A percentile compares a stretch with the other conserved stretches of the same genome.
These are phyloP conservation scores for Aepyceros melampus DNA, from an alignment of 2,113 vertebrate genomes.

Conservation along the genomic window DNA sequence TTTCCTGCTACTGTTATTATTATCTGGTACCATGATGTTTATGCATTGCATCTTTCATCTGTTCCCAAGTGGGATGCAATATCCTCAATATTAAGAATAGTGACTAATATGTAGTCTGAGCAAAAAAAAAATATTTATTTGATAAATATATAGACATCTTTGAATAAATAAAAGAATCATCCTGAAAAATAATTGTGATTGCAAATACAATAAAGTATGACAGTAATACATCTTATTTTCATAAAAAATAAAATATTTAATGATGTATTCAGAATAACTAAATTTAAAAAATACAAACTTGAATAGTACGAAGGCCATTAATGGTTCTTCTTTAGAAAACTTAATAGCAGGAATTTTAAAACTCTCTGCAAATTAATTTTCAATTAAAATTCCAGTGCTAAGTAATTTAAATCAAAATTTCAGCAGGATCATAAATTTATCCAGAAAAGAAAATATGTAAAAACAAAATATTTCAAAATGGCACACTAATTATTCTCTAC, in stretches of 20 bases:
- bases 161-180: not conserved
- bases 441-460: not conserved
- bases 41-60: not conserved
- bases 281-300: not conserved
- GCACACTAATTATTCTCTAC: not conserved
- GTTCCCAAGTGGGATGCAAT: not conserved
- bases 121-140: not conserved
- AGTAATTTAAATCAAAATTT: not conserved
- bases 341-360: not conserved
- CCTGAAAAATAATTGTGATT: not conserved
- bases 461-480: not conserved
- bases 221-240: not conserved
- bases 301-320: not conserved
- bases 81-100: not conserved
- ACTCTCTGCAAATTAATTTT: not conserved
- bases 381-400: not conserved
- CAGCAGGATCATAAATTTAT: not conserved
- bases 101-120: not conserved
- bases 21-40: not conserved
- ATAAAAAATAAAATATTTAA: not conserved
- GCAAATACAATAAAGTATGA: not conserved
- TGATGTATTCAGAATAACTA: not conserved
- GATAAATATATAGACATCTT: not conserved
- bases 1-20: not conserved
- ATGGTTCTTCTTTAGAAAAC: not conserved